A percentile compares a stretch with the other conserved stretches of the same genome.
Conservation (phyloP, 2,113 vertebrate species). For the Rhinichthys klamathensis region DNA sequence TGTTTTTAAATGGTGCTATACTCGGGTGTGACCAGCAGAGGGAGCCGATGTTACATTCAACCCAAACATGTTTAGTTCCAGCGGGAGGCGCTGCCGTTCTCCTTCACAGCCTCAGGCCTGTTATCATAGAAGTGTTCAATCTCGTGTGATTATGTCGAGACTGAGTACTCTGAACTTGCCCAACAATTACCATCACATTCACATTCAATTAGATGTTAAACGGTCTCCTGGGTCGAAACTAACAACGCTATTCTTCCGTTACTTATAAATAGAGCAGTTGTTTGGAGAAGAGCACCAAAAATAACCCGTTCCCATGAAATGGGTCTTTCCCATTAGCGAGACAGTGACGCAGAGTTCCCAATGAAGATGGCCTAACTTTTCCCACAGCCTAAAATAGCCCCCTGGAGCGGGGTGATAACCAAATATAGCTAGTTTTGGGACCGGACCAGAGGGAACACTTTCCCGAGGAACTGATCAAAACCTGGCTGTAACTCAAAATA, state of each 20-base stretch:
- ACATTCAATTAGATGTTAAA: background rate
- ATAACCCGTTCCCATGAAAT: conserved; percentile 42
- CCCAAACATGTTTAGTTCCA: background rate
- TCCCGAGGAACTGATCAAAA: background rate
- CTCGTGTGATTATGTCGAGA: background rate
- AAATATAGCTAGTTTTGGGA: conserved; percentile 45
- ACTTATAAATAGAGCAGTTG: background rate
- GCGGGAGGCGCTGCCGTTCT: background rate
- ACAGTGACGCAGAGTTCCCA: background rate
- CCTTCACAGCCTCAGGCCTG: background rate
- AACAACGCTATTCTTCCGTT: background rate
- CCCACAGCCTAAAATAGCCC: conserved; percentile 57
- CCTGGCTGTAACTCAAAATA: background rate
- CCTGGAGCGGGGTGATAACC: conserved; percentile 22
- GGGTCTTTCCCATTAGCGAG: conserved; percentile 30
- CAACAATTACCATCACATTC: background rate
- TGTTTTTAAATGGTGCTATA: background rate
- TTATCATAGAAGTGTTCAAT: background rate
- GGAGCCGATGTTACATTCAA: conserved; percentile 7
- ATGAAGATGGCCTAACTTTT: conserved; percentile 40
- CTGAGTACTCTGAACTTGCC: background rate
- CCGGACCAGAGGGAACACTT: background rate
- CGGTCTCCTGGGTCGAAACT: background rate
- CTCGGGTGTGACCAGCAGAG: conserved; percentile 27
- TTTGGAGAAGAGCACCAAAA: conserved; percentile 9